Conservation (phyloP, 1,140 invertebrate genomes). For the Akabosia matsudoensis region DNA sequence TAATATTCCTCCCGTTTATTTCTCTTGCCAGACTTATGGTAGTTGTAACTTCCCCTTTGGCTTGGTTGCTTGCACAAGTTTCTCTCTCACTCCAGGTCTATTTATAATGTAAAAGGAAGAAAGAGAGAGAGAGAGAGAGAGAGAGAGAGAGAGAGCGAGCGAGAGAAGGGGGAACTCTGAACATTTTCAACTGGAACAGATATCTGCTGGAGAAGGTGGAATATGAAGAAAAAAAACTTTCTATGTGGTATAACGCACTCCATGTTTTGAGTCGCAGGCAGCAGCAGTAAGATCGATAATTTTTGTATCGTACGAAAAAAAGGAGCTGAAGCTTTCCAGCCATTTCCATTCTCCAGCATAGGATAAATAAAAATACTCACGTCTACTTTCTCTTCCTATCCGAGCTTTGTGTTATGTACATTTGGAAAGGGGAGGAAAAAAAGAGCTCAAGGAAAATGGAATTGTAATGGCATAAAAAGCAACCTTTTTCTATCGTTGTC, state of each 20-base stretch:
- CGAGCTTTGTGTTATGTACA: too few relatives aligned
- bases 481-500: not conserved
- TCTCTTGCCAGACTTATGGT: not conserved
- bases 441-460: not conserved
- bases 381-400: not conserved
- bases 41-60: not conserved
- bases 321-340: too few relatives aligned
- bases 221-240: too few relatives aligned
- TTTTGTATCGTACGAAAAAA: too few relatives aligned
- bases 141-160: not conserved
- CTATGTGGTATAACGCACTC: not conserved
- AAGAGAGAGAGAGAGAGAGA: not conserved
- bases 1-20: not conserved
- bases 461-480: constrained; percentile 11
- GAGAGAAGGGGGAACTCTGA: constrained; percentile 3
- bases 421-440: not conserved
- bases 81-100: not conserved
- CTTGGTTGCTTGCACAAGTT: not conserved
- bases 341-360: too few relatives aligned
- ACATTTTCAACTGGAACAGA: not conserved
- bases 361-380: not conserved
- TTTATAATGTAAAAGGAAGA: constrained; percentile 2
- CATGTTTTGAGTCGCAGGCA: too few relatives aligned
- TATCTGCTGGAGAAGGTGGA: not conserved
- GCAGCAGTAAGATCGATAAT: too few relatives aligned